Evolutionary conservation across 2,113 vertebrate species (phyloP), one percentile per base, ranked within the genome.

Genomic region (Megaleporinus macrocephalus): DNA sequence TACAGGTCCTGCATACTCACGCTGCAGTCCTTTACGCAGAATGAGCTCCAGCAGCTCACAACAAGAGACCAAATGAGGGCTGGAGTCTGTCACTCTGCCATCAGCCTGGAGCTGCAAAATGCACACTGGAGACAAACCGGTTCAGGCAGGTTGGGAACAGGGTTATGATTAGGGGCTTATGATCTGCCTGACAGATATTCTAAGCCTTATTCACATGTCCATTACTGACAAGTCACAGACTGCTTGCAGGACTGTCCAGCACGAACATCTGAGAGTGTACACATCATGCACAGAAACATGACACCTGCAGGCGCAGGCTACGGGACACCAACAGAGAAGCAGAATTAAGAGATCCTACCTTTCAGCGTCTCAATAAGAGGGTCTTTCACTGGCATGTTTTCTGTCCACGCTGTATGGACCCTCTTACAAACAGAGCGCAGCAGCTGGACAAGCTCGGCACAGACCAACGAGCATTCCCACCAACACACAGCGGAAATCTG

Each of bases 41-140:
- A 96, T 90, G 87, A 92, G 90, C 85, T 97, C 96, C 24, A 97
- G 90, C 3, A 96, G 92, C 89, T 95, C 93, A 80, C 96, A 97
- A 85, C 95, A 92, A 20, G 93, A 89, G 16, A 84, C 41, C 41
- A 97, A 90, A 53, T 94, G 95, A 18, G 92, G 94, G 36, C 87
- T 95, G 72, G 83, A 57, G 76, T 96, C 95, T 0, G 90, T 93
- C 89, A 95, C 90, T 0, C 77, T 80, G 0, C 51, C 84, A 16
- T 88, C 88, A 22, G 88, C 88, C 89, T 94, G 93, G 76, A 96
- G 89, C 87, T 89, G 91, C 88, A 96, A 85, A 72, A 96, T 93
- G 68, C 85, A 94, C 6, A 92, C 95, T 97, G 0, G 69, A 49
- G 30, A 77, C 15, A 80, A 77, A 73, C 69, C 82, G 30, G 51